These are phyloP conservation scores for Fregetta grallaria DNA, from an alignment of 2,113 vertebrate genomes.

Conservation along the genomic window DNA sequence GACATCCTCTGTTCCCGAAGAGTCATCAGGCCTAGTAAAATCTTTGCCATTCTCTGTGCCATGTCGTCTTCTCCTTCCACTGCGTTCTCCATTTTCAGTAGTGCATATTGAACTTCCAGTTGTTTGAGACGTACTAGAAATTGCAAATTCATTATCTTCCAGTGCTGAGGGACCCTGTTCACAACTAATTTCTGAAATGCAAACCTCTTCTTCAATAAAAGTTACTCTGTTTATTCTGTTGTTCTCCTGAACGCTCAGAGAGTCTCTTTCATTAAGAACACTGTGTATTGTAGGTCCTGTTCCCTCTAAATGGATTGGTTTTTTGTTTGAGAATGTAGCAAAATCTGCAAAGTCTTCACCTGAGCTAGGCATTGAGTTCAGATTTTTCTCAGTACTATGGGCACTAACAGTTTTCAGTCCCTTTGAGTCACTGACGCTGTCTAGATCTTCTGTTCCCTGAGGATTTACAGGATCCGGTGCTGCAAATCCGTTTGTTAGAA, in stretches of 20 bases:
- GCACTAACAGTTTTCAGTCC: conserved; percentile 54
- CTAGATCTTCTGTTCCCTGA: conserved; percentile 78
- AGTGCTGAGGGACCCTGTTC: conserved; percentile 53
- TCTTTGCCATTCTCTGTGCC: conserved; percentile 31
- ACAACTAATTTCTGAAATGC: conserved; percentile 58
- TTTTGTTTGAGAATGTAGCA: conserved; percentile 80
- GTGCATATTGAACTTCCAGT: conserved; percentile 63
- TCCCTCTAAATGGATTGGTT: conserved; percentile 61
- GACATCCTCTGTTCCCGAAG: conserved; percentile 29
- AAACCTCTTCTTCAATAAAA: conserved; percentile 23
- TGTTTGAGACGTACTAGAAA: conserved; percentile 28
- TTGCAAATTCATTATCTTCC: conserved; percentile 47
- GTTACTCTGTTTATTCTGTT: conserved; percentile 71
- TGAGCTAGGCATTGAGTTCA: conserved; percentile 65
- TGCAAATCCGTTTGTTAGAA: conserved; percentile 91
- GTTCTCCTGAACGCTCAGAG: conserved; percentile 57
- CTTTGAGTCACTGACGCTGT: conserved; percentile 63
- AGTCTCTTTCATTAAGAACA: conserved; percentile 50
- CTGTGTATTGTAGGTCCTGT: conserved; percentile 31
- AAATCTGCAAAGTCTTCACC: conserved; percentile 88
- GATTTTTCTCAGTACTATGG: conserved; percentile 65
- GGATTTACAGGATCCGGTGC: conserved; percentile 74
- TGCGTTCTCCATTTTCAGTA: conserved; percentile 49
- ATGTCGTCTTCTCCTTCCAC: conserved; percentile 20
- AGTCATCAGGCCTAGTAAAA: conserved; percentile 18